These are phyloP conservation scores for Engraulis encrasicolus DNA, from an alignment of 2,113 vertebrate genomes.

Conservation along the genomic window DNA sequence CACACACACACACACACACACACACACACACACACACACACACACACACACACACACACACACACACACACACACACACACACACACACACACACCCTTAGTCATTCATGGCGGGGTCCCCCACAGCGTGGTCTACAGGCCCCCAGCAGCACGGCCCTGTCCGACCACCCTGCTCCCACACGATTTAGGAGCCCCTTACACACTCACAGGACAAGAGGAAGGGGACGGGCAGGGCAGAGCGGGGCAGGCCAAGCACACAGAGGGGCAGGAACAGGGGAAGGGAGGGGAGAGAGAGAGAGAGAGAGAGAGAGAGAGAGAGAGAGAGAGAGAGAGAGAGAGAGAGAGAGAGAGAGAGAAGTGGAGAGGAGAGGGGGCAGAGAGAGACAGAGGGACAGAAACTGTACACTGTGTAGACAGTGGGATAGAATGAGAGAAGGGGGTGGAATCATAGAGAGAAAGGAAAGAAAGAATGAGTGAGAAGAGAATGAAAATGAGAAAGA, in stretches of 20 bases:
- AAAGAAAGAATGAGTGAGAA: neutral
- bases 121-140: slow-evolving; percentile 25
- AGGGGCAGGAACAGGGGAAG: neutral
- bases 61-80: too few relatives aligned
- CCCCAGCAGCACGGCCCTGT: slow-evolving; percentile 18
- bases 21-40: too few relatives aligned
- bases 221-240: slow-evolving; percentile 22
- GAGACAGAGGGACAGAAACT: too few relatives aligned
- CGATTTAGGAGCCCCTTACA: slow-evolving; percentile 39
- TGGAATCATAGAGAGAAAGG: neutral
- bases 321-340: neutral
- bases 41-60: neutral
- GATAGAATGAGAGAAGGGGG: neutral
- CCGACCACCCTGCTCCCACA: slow-evolving; percentile 21
- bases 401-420: too few relatives aligned
- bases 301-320: neutral
- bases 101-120: slow-evolving; percentile 34
- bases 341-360: neutral
- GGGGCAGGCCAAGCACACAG: neutral
- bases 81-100: too few relatives aligned
- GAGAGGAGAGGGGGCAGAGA: too few relatives aligned
- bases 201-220: neutral
- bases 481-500: neutral
- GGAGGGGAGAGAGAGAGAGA: too few relatives aligned
- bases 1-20: too few relatives aligned